Evolutionary conservation across 2,888 invertebrate genomes (phyloP), one percentile per base, ranked within the genome.

Genomic region (Xestobium rufovillosum): DNA sequence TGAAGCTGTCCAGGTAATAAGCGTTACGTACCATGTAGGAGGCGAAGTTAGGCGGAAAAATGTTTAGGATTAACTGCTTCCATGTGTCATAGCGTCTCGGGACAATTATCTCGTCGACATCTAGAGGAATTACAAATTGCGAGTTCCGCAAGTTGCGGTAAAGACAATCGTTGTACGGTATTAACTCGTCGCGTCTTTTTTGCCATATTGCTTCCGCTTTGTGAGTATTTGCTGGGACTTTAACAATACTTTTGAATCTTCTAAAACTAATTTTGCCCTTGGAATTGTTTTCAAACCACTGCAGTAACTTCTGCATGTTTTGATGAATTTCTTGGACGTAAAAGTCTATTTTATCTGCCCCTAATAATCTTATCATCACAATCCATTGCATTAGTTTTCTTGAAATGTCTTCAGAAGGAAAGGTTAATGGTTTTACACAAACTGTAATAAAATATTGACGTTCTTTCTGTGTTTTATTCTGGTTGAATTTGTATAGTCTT

Each of bases 151-250:
- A 63, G 63, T 81, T 81, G 57, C 80, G 72, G 59, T 85, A 83
- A 40, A 84, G 71, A 56, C 84, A 85, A 59, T 83, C 83, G 59
- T 85, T 85, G 60, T 84, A 85, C 1, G 82, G 76, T 43, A 84
- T 70, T 17, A 85, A 65, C 57, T 85, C 84, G 63, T 82, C 69
- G 36, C 73, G 75, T 49, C 84, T 69, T 53, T 83, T 76, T 56
- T 82, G 81, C 74, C 82, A 83, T 19, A 73, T 55, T 45, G 72
- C 66, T 29, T 26, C 17, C 32, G 31, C 27, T 8, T 6, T n/a
- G 23, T 19, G 6, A 33, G 31, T 35, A 34, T 4, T 25, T 17
- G 19, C 36, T 27, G 6, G 26, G 16, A 26, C 23, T 13, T 36
- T 36, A 36, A 36, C 44, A 27, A 37, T 34, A 31, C 11, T 8